These are phyloP conservation scores for Ranitomeya imitator DNA, from an alignment of 2,113 vertebrate genomes.

Conservation along the genomic window DNA sequence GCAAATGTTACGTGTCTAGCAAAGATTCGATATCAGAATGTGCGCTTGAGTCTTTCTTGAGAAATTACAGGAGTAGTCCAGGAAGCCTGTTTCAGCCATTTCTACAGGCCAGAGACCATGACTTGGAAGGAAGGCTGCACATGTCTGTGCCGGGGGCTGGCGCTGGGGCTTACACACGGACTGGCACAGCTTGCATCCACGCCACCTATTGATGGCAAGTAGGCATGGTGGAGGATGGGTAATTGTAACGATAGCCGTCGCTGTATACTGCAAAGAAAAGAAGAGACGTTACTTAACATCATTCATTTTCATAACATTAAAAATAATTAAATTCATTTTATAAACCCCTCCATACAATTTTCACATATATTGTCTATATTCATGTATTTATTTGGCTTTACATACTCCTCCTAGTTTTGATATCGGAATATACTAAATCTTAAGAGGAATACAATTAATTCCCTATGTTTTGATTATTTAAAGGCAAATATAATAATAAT, in stretches of 20 bases:
- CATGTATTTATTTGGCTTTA: too few species aligned
- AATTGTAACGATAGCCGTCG: conserved; percentile 97
- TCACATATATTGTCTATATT: too few species aligned
- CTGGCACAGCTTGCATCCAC: conserved; percentile 97
- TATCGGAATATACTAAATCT: too few species aligned
- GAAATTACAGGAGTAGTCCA: conserved; percentile 72
- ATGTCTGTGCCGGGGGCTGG: conserved; percentile 96
- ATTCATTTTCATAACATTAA: not conserved
- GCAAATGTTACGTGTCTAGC: conserved; percentile 66
- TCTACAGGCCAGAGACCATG: conserved; percentile 97
- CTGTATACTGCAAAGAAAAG: conserved; percentile 84
- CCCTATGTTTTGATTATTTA: too few species aligned
- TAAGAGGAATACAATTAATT: too few species aligned
- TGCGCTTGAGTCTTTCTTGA: conserved; percentile 73
- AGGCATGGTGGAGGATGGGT: conserved; percentile 97
- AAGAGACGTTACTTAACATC: not conserved
- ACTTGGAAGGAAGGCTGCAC: conserved; percentile 98
- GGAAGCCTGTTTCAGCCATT: conserved; percentile 72
- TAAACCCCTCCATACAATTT: too few species aligned
- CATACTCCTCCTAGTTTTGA: too few species aligned
- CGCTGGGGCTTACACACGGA: conserved; percentile 91
- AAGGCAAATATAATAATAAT: too few species aligned
- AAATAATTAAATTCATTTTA: too few species aligned
- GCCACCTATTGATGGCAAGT: conserved; percentile 97
- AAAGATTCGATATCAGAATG: conserved; percentile 68